Evolutionary conservation across 2,113 vertebrate species (phyloP), one percentile per base, ranked within the genome.

Genomic region (Eolophus roseicapilla): DNA sequence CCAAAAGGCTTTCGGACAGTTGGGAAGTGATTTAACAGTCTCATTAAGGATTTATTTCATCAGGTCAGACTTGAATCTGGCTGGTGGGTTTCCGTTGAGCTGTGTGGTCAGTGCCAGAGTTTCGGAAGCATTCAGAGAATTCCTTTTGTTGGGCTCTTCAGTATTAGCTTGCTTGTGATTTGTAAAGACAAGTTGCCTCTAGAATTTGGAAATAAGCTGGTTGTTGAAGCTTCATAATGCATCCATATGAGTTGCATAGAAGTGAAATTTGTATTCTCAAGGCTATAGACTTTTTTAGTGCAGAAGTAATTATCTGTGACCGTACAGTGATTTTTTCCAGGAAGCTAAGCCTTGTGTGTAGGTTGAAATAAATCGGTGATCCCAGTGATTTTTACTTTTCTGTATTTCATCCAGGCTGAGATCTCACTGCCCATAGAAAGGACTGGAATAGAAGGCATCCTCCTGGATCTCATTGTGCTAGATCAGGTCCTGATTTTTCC

Each of bases 371-470:
- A 8, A 62, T 16, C 17, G 1, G 23, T 10, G 57, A 59, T 44
- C 69, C 39, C 10, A 15, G 31, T 16, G 17, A 17, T 18, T 39
- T 69, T 28, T 63, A 20, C 8, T 49, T 35, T 62, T 14, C 53
- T 55, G 17, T 76, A 8, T 73, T 74, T 79, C 39, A 11, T 41
- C 17, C 41, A 35, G 73, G 37, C 62, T 52, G 67, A n/a, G 24
- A 23, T 55, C 23, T 20, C 0, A 0, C n/a, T 86, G 57, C 64
- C 17, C 3, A 0, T 9, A 53, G 71, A 16, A 39, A 63, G 43
- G 17, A 24, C 37, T 35, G 57, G 57, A 41, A 20, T 65, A 28
- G 19, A 17, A 16, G 47, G 90, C 0, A 16, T 49, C 31, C 62
- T 59, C 29, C 33, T 63, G 33, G 33, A 39, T 60, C 31, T 62